A percentile compares a stretch with the other conserved stretches of the same genome.
Evolutionary conservation across 2,888 invertebrate genomes (phyloP).

Genomic region (Leptopterna dolabrata): DNA sequence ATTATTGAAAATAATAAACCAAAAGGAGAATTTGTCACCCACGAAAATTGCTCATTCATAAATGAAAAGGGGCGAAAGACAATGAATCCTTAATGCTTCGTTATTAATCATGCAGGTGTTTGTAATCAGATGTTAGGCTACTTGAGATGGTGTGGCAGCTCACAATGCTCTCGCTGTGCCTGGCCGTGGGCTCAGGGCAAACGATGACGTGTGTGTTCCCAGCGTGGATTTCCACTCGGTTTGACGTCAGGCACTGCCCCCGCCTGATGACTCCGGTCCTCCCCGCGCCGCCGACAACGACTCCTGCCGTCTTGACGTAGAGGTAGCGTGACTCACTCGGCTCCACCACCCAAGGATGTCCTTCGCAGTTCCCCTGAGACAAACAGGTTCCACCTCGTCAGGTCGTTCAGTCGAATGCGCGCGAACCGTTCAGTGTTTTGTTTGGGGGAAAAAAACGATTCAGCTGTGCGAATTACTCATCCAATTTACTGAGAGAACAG

Average conservation of each 20-base stretch:
- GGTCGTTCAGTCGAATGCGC: background rate
- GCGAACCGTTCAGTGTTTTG: no score
- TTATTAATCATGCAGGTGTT: no score
- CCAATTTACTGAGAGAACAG: no score
- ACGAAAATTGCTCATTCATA: no score
- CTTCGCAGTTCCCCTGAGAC: conserved; percentile 81
- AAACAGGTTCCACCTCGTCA: background rate
- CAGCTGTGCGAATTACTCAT: no score
- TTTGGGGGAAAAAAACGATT: no score
- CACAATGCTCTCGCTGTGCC: conserved; percentile 73
- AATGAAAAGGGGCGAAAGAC: no score
- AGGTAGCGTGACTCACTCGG: conserved; percentile 79
- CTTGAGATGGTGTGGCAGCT: conserved; percentile 67
- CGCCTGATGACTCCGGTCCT: conserved; percentile 70
- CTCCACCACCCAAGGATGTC: conserved; percentile 83
- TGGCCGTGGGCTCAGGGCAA: conserved; percentile 70
- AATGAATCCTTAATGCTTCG: no score
- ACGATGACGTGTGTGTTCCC: conserved; percentile 74
- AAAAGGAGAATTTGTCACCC: no score
- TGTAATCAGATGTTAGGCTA: no score
- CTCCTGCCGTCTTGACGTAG: conserved; percentile 81
- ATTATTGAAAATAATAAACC: no score
- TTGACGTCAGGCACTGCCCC: conserved; percentile 77
- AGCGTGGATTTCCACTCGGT: conserved; percentile 83
- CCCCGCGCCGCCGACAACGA: conserved; percentile 64